phyloP scores from a whole-genome alignment of 2,888 invertebrate species.

The Caenorhabditis doughertyi region DNA sequence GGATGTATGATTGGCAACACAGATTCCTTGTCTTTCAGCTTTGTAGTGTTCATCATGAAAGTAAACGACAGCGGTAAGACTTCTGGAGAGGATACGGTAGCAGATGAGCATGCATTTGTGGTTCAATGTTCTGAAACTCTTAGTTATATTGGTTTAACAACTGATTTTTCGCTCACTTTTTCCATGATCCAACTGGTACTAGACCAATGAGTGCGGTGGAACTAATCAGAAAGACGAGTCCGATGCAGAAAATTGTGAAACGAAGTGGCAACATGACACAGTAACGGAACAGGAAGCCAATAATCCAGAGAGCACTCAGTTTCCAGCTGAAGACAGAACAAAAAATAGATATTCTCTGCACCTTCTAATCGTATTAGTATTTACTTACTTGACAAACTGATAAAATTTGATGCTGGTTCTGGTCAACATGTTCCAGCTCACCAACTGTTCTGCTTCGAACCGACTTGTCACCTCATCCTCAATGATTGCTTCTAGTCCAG shows the following conservation, averaged over 20 bases:
- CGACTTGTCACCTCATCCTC: constrained; percentile 98
- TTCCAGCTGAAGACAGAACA: constrained; percentile 85
- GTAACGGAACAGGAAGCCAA: constrained; percentile 94
- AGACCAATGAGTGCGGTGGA: constrained; percentile 87
- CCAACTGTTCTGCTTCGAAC: constrained; percentile 91
- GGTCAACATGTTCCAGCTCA: constrained; percentile 96
- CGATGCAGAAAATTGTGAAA: constrained; percentile 81
- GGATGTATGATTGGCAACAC: constrained; percentile 97
- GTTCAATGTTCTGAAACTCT: constrained; percentile 82
- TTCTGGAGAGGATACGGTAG: constrained; percentile 89
- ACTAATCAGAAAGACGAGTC: constrained; percentile 86
- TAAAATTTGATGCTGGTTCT: constrained; percentile 84
- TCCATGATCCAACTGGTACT: constrained; percentile 86
- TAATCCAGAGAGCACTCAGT: constrained; percentile 93
- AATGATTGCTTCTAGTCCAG: constrained; percentile 96
- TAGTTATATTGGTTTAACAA: neutral
- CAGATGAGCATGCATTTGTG: constrained; percentile 88
- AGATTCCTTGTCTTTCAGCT: constrained; percentile 86
- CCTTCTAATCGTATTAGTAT: neutral
- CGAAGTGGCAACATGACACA: constrained; percentile 91
- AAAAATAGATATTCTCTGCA: neutral
- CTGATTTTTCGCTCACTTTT: constrained; percentile 63
- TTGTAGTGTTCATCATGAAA: constrained; percentile 84
- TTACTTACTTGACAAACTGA: constrained; percentile 78
- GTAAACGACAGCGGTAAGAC: constrained; percentile 87